Evolutionary conservation across 2,113 vertebrate genomes (phyloP), one percentile per base, ranked within the genome.

Genomic region (Actenoides lindsayi): DNA sequence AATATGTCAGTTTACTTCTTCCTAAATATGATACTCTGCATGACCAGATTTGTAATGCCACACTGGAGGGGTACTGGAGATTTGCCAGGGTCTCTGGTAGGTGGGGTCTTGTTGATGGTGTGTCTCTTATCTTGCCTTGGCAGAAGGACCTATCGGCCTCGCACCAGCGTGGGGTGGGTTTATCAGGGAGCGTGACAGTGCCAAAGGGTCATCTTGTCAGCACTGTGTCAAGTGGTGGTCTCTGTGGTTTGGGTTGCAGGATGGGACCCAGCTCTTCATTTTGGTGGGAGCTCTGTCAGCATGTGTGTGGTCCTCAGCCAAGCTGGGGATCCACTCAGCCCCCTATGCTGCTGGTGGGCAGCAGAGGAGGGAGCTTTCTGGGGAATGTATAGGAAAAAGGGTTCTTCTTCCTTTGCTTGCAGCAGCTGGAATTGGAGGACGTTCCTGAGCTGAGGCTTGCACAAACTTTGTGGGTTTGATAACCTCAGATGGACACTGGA

Each of bases 181-280:
- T 79, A 53, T 89, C 73, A 30, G 86, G 79, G 35, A 50, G n/a
- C 3, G 5, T 25, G 41, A 8, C 19, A 18, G 50, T 65, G 77
- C 68, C 3, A 0, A 51, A n/a, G 42, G 2, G 16, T 31, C 62
- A 41, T 60, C 54, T 81, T 1, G 2, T 51, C 31, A 25, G 71
- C 0, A 0, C 83, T 81, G 60, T 3, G 1, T 68, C n/a, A 0
- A 24, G n/a, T 42, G 28, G 7, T 21, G 13, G 30, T 57, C 59
- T 70, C 7, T 7, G 17, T 57, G 16, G 69, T 82, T 51, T 53
- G 53, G 33, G 50, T 41, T 63, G 69, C 83, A 80, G 83, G 57
- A 69, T 65, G 59, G 15, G 31, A 9, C 54, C 51, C 57, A 44
- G 78, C 42, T 71, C 0, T 50, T 82, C 6, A 1, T 78, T 74